Conservation (phyloP, 2,113 vertebrate genomes). For the Artemisiospiza belli region DNA sequence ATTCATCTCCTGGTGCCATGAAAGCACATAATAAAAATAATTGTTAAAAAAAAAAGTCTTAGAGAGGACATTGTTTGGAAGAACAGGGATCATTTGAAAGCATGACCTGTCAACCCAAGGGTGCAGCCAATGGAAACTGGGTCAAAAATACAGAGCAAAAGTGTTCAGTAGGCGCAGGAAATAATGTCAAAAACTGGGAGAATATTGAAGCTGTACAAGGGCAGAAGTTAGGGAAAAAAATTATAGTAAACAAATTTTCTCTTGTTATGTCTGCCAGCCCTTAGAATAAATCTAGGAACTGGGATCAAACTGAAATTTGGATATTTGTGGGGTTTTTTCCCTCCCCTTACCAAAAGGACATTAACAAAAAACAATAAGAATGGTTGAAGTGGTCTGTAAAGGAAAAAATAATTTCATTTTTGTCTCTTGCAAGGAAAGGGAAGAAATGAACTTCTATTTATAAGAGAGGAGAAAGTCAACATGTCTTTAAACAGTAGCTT, state of each 20-base stretch:
- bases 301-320: not conserved
- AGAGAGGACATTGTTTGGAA: not conserved
- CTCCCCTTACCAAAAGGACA: not conserved
- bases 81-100: not conserved
- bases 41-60: not conserved
- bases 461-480: not conserved
- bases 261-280: not conserved
- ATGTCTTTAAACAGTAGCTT: not conserved
- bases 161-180: not conserved
- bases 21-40: not conserved
- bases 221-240: not conserved
- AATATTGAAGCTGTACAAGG: not conserved
- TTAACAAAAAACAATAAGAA: not conserved
- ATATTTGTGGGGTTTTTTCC: accelerated
- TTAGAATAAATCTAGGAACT: not conserved
- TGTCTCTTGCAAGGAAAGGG: not conserved
- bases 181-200: not conserved
- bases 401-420: not conserved
- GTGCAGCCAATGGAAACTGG: not conserved
- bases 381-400: not conserved
- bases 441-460: not conserved
- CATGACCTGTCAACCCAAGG: not conserved
- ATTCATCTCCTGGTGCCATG: not conserved
- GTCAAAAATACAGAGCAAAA: not conserved
- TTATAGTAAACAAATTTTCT: not conserved